A percentile compares a stretch with the other conserved stretches of the same genome.
phyloP scores from a whole-genome alignment of 2,113 vertebrate genomes.

The Calonectris borealis region DNA sequence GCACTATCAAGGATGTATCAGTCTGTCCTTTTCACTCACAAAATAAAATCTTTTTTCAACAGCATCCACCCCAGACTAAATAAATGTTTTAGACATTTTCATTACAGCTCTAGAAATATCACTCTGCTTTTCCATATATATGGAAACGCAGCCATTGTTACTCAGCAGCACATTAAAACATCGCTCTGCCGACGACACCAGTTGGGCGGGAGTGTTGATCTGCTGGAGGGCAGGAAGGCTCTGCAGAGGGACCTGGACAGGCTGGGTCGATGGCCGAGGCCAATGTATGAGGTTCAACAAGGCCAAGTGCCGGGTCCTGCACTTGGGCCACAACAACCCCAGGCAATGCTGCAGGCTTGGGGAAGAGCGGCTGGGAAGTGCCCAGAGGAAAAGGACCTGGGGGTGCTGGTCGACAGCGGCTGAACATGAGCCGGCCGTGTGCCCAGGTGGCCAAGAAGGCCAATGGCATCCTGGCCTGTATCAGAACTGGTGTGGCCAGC shows the following conservation, averaged over 20 bases:
- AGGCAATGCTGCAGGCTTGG: too few relatives aligned
- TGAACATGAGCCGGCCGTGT: too few relatives aligned
- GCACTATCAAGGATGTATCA: neutral
- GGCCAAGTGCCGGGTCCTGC: too few relatives aligned
- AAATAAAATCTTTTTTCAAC: neutral
- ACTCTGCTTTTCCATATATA: neutral
- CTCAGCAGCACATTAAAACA: neutral
- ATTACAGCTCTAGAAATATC: neutral
- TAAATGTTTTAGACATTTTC: neutral
- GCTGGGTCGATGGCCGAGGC: too few relatives aligned
- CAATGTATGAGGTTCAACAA: too few relatives aligned
- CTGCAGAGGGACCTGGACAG: neutral
- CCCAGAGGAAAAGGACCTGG: too few relatives aligned
- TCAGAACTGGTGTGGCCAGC: too few relatives aligned
- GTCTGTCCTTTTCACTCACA: neutral
- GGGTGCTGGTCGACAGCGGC: too few relatives aligned
- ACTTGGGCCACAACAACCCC: too few relatives aligned
- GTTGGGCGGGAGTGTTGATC: accelerated
- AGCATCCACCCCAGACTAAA: neutral
- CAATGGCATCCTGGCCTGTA: too few relatives aligned
- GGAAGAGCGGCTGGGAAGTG: too few relatives aligned
- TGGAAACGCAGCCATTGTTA: neutral
- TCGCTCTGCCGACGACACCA: neutral
- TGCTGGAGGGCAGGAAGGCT: neutral
- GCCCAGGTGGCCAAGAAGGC: too few relatives aligned